These are phyloP conservation scores for Macropodus opercularis DNA, from an alignment of 2,797 vertebrate genomes.

Conservation along the genomic window DNA sequence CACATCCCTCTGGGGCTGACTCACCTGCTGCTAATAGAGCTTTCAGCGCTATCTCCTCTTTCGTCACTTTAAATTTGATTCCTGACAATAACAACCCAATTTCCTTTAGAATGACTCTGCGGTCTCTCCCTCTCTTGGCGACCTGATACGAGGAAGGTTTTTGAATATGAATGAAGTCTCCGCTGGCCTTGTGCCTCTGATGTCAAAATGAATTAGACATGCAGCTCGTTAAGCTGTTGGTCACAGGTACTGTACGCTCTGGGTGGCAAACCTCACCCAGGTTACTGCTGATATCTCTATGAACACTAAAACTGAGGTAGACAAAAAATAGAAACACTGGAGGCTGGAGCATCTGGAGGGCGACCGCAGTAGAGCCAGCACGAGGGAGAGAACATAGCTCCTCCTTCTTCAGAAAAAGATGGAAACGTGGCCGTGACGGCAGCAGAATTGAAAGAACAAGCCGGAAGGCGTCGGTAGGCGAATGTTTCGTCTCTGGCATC, in stretches of 20 bases:
- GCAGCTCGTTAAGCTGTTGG: constrained; percentile 31
- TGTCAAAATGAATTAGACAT: constrained; percentile 48
- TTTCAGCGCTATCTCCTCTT: constrained; percentile 14
- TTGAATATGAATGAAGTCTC: constrained; percentile 53
- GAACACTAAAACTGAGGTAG: too few species aligned
- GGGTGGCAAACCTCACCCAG: constrained; percentile 20
- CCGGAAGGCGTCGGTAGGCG: constrained; percentile 22
- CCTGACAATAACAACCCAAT: constrained; percentile 25
- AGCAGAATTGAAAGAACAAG: constrained; percentile 1
- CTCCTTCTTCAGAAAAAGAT: too few species aligned
- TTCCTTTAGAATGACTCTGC: not conserved
- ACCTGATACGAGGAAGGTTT: constrained; percentile 22
- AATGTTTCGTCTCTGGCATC: constrained; percentile 29
- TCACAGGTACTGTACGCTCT: constrained; percentile 3
- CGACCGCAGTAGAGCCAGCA: too few species aligned
- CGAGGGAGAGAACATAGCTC: too few species aligned
- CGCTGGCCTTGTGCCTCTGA: constrained; percentile 34
- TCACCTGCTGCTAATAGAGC: constrained; percentile 27
- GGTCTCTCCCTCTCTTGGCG: not conserved
- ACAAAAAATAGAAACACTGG: too few species aligned
- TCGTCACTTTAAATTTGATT: constrained; percentile 24
- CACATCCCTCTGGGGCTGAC: not conserved
- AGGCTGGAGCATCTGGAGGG: too few species aligned
- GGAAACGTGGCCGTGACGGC: too few species aligned
- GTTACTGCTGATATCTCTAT: not conserved